Conservation (phyloP, 2,888 invertebrate genomes). For the Lasioglossum figueresi region DNA sequence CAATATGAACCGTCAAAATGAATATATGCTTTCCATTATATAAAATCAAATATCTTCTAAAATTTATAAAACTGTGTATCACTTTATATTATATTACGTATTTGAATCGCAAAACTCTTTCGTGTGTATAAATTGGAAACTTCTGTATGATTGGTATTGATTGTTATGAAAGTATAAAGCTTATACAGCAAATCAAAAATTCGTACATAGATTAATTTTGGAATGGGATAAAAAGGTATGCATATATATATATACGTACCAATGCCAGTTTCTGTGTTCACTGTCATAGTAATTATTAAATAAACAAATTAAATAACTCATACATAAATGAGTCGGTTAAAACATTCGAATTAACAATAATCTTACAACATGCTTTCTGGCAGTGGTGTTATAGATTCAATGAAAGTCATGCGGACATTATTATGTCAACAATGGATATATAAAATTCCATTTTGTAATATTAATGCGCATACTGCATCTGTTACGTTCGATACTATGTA, state of each 20-base stretch:
- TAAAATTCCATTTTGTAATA: conserved; percentile 55
- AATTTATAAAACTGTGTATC: conserved; percentile 41
- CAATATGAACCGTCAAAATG: conserved; percentile 32
- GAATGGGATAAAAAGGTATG: conserved; percentile 63
- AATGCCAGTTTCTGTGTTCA: conserved; percentile 62
- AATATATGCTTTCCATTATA: conserved; percentile 23
- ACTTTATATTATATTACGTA: conserved; percentile 39
- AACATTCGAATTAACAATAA: conserved; percentile 64
- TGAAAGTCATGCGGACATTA: conserved; percentile 65
- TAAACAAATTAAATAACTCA: conserved; percentile 54
- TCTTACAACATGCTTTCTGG: conserved; percentile 73
- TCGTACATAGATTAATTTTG: conserved; percentile 42
- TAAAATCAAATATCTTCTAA: conserved; percentile 45
- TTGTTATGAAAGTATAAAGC: conserved; percentile 46
- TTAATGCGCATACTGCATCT: conserved; percentile 28
- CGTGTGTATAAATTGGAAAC: conserved; percentile 38
- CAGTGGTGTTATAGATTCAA: conserved; percentile 74
- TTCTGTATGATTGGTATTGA: conserved; percentile 42
- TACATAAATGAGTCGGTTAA: conserved; percentile 59
- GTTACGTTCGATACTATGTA: conserved; percentile 39
- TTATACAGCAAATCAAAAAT: conserved; percentile 40
- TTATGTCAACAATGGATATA: conserved; percentile 73
- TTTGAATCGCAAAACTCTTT: conserved; percentile 40
- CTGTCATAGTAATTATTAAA: conserved; percentile 49
- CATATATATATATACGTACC: conserved; percentile 65